phyloP scores from a whole-genome alignment of 2,797 vertebrate species.

The Pitangus sulphuratus region DNA sequence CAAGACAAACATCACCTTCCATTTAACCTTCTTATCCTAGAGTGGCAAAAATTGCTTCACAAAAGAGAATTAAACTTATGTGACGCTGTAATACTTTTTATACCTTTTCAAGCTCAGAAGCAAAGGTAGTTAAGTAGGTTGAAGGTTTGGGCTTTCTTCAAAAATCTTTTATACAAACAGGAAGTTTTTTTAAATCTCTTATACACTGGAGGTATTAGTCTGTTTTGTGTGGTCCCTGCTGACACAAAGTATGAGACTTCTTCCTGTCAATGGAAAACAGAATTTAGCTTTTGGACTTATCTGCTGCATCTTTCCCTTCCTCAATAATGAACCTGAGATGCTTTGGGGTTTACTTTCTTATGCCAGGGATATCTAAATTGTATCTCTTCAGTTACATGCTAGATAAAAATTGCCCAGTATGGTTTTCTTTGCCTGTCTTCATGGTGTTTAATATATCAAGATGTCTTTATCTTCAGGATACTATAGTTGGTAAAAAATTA shows the following conservation, averaged over 20 bases:
- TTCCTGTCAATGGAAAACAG: background rate
- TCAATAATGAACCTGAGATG: background rate
- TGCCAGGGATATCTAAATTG: conserved; percentile 37
- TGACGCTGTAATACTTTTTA: background rate
- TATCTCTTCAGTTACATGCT: conserved; percentile 13
- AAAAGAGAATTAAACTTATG: background rate
- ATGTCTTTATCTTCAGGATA: background rate
- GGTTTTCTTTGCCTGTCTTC: background rate
- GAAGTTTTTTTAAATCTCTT: background rate
- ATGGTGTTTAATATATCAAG: background rate
- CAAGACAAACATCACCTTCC: background rate
- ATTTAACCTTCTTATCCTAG: background rate
- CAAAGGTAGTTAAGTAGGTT: background rate
- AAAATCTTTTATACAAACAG: background rate
- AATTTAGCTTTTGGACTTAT: background rate
- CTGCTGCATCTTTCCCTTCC: background rate
- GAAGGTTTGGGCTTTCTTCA: background rate
- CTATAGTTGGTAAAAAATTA: background rate
- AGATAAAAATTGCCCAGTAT: conserved; percentile 3
- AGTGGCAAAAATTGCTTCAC: background rate
- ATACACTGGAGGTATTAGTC: background rate
- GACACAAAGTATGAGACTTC: background rate
- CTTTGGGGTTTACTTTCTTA: conserved; percentile 36
- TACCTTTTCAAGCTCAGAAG: background rate
- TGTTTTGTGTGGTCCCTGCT: background rate